These are phyloP conservation scores for Pseudomyrmex sp. DNA, from an alignment of 1,140 invertebrate genomes.

Conservation along the genomic window DNA sequence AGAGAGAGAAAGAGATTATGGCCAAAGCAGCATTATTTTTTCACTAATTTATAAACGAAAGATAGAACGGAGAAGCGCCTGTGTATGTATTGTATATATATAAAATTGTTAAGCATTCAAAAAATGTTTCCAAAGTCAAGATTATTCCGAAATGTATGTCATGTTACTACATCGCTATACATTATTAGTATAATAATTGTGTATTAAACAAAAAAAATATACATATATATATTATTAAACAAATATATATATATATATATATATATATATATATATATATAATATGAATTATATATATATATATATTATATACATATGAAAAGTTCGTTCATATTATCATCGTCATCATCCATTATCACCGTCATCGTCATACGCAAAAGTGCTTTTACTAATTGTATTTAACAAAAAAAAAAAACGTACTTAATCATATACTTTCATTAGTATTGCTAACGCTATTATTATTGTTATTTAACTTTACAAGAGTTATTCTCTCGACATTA, in stretches of 20 bases:
- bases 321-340: slow-evolving; percentile 50
- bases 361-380: slow-evolving; percentile 56
- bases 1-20: slow-evolving; percentile 70
- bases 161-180: slow-evolving; percentile 69
- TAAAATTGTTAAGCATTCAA: slow-evolving; percentile 73
- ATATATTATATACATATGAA: slow-evolving; percentile 2
- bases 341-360: slow-evolving; percentile 42
- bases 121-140: slow-evolving; percentile 61
- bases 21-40: slow-evolving; percentile 85
- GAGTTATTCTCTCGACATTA: slow-evolving; percentile 45
- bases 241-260: slow-evolving; percentile 4
- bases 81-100: slow-evolving; percentile 83
- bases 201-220: slow-evolving; percentile 34
- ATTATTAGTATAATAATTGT: slow-evolving; percentile 61
- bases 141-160: slow-evolving; percentile 65
- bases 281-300: background rate
- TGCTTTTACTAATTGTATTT: slow-evolving; percentile 71
- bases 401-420: slow-evolving; percentile 67
- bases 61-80: slow-evolving; percentile 66
- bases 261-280: background rate
- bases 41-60: slow-evolving; percentile 81
- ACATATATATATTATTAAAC: background rate
- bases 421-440: slow-evolving; percentile 75
- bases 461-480: slow-evolving; percentile 68
- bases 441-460: slow-evolving; percentile 59